Evolutionary conservation across 2,113 vertebrate genomes (phyloP).

Genomic region (Rhea americana): DNA sequence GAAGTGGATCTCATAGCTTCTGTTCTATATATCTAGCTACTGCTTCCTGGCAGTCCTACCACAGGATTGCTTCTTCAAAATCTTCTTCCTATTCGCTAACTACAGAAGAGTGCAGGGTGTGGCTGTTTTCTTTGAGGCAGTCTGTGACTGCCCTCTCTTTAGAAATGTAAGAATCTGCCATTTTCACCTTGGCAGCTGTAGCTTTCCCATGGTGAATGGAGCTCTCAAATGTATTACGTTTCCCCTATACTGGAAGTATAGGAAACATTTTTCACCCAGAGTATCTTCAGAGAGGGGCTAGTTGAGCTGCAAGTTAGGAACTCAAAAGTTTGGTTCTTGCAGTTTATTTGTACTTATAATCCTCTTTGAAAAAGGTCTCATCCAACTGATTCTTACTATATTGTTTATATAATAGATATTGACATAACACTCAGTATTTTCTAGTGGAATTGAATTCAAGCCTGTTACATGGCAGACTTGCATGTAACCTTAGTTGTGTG

Average conservation of each 20-base stretch:
- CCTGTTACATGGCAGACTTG: background rate
- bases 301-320: background rate
- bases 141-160: constrained; percentile 36
- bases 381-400: background rate
- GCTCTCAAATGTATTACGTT: background rate
- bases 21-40: background rate
- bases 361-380: background rate
- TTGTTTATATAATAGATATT: background rate
- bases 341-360: background rate
- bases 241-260: background rate
- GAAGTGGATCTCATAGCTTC: background rate
- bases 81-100: constrained; percentile 37
- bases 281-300: background rate
- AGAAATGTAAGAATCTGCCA: constrained; percentile 52
- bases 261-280: background rate
- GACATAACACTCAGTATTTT: background rate
- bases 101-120: background rate
- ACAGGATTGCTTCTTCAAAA: constrained; percentile 33
- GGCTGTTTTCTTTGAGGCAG: background rate
- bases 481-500: background rate
- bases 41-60: constrained; percentile 9
- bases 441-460: background rate
- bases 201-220: constrained; percentile 25
- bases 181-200: constrained; percentile 36
- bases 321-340: background rate